Conservation (phyloP, 2,797 vertebrate genomes). For the Sebastes umbrosus region DNA sequence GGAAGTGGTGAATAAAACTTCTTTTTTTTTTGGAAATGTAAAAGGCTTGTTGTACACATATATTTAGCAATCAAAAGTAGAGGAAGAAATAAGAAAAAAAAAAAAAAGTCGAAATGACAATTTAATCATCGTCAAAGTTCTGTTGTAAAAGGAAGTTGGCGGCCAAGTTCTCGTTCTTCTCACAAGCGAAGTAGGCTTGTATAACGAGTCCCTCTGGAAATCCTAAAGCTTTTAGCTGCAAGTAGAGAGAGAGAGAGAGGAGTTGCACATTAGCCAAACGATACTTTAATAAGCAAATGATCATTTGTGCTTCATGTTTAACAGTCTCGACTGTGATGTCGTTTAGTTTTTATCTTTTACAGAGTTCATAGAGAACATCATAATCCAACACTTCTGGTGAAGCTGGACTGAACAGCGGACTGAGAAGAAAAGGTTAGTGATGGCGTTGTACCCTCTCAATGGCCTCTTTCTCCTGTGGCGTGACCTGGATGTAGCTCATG, state of each 20-base stretch:
- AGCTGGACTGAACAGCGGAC: not conserved
- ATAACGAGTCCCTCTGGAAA: conserved; percentile 99
- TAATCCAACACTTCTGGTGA: not conserved
- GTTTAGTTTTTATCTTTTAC: not conserved
- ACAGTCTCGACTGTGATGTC: not conserved
- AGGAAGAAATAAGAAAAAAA: conserved; percentile 70
- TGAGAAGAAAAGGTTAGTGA: not conserved
- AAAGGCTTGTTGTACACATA: conserved; percentile 75
- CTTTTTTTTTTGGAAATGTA: conserved; percentile 53
- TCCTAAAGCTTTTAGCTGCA: conserved; percentile 96
- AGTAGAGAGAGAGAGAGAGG: conserved; percentile 22
- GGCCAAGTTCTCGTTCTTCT: conserved; percentile 99
- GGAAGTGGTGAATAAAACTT: conserved; percentile 47
- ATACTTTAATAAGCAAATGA: not conserved
- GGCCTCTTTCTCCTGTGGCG: conserved; percentile 98
- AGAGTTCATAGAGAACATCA: not conserved
- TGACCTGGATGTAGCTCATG: conserved; percentile 97
- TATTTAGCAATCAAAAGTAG: conserved; percentile 78
- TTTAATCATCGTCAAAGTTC: conserved; percentile 96
- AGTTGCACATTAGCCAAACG: conserved; percentile 15
- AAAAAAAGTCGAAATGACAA: conserved; percentile 40
- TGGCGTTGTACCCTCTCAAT: conserved; percentile 89
- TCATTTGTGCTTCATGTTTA: not conserved
- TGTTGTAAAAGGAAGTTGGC: conserved; percentile 99
- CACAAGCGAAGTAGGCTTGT: conserved; percentile 98